phyloP scores from a whole-genome alignment of 2,797 vertebrate species.

The Phyllotis vaccarum region DNA sequence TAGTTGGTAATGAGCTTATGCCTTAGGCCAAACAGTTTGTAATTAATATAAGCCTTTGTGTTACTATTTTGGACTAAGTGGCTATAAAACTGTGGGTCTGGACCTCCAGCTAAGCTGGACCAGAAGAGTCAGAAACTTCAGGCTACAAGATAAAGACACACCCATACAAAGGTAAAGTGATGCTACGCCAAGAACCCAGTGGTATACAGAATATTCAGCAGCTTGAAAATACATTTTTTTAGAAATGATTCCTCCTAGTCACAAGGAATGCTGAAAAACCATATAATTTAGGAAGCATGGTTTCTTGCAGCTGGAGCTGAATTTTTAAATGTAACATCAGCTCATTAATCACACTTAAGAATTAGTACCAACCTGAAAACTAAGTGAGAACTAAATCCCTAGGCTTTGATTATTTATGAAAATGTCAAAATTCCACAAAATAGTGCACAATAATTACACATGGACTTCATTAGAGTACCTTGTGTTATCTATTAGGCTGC shows the following conservation, averaged over 20 bases:
- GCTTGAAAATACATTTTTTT: slow-evolving; percentile 11
- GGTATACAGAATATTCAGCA: not conserved
- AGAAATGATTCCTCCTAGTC: not conserved
- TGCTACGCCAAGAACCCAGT: not conserved
- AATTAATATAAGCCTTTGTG: no score
- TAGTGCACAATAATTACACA: slow-evolving; percentile 37
- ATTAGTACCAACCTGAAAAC: slow-evolving; percentile 58
- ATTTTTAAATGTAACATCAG: slow-evolving; percentile 63
- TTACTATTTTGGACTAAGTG: no score
- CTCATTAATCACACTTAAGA: slow-evolving; percentile 46
- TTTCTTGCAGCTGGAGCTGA: slow-evolving; percentile 35
- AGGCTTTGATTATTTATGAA: slow-evolving; percentile 68
- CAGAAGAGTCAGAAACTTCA: no score
- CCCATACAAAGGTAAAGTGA: not conserved
- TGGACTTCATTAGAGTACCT: slow-evolving; percentile 52
- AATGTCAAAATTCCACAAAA: slow-evolving; percentile 59
- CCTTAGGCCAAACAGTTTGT: no score
- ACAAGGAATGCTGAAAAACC: slow-evolving; percentile 58
- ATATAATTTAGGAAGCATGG: slow-evolving; percentile 49
- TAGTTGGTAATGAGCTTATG: no score
- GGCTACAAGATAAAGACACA: not conserved
- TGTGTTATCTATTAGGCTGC: slow-evolving; percentile 53
- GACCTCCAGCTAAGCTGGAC: no score
- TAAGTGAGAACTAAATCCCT: slow-evolving; percentile 27
- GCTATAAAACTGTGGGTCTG: no score